Conservation (phyloP, 2,113 vertebrate species). For the Hipposideros armiger region DNA sequence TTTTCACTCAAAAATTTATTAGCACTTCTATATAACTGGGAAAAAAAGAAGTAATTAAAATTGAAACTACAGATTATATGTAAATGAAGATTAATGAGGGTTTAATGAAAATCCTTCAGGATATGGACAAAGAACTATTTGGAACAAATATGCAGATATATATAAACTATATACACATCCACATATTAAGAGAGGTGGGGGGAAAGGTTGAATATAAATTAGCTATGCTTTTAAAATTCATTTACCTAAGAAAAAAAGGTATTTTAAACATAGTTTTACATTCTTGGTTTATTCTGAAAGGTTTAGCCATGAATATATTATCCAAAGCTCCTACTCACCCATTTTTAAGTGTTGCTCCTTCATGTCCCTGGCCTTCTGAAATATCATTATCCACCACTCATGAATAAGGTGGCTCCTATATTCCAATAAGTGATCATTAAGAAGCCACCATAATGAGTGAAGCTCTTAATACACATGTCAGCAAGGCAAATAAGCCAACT, state of each 20-base stretch:
- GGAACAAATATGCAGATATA: not conserved
- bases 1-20: slow-evolving; percentile 20
- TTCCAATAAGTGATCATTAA: not conserved
- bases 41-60: not conserved
- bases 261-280: not conserved
- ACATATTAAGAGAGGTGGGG: not conserved
- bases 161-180: not conserved
- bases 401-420: not conserved
- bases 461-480: not conserved
- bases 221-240: not conserved
- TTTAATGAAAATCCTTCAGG: not conserved
- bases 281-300: not conserved
- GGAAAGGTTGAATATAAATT: not conserved
- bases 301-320: not conserved
- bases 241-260: not conserved
- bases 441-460: not conserved
- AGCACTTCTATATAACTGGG: not conserved
- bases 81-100: not conserved
- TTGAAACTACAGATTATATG: not conserved
- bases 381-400: not conserved
- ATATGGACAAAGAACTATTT: not conserved
- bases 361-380: not conserved
- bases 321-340: not conserved
- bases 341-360: not conserved
- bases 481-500: not conserved